phyloP scores from a whole-genome alignment of 2,113 vertebrate species.

The Eolophus roseicapilla region DNA sequence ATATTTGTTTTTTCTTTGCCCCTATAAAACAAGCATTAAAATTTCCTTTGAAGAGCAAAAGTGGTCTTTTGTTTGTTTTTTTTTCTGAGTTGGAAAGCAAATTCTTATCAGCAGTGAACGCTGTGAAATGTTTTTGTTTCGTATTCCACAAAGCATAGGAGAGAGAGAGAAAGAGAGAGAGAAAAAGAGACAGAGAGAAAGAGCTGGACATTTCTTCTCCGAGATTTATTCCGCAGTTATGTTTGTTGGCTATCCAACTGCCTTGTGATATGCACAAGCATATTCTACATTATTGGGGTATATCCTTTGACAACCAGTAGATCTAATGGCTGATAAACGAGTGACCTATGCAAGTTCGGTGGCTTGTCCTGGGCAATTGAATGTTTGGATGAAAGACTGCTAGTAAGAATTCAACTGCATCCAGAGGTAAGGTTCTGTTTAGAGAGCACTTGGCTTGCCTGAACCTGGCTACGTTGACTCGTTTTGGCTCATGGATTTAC shows the following conservation, averaged over 20 bases:
- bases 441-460: slow-evolving; percentile 79
- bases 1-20: slow-evolving; percentile 69
- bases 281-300: slow-evolving; percentile 70
- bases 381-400: slow-evolving; percentile 81
- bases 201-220: slow-evolving; percentile 70
- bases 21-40: slow-evolving; percentile 79
- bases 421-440: slow-evolving; percentile 89
- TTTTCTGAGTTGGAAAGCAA: slow-evolving; percentile 86
- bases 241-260: slow-evolving; percentile 77
- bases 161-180: slow-evolving; percentile 71
- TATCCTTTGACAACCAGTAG: slow-evolving; percentile 67
- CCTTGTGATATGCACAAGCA: slow-evolving; percentile 70
- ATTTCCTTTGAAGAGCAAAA: slow-evolving; percentile 81
- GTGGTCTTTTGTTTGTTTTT: slow-evolving; percentile 81
- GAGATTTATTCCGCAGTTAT: slow-evolving; percentile 56
- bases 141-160: slow-evolving; percentile 79
- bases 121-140: slow-evolving; percentile 77
- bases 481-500: slow-evolving; percentile 96
- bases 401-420: slow-evolving; percentile 89
- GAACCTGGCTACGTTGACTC: slow-evolving; percentile 96
- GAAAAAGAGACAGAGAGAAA: slow-evolving; percentile 70
- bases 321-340: slow-evolving; percentile 75
- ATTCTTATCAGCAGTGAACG: slow-evolving; percentile 79
- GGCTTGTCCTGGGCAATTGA: slow-evolving; percentile 80
- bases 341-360: slow-evolving; percentile 73